These are phyloP conservation scores for Egretta garzetta DNA, from an alignment of 2,113 vertebrate genomes.

Conservation along the genomic window DNA sequence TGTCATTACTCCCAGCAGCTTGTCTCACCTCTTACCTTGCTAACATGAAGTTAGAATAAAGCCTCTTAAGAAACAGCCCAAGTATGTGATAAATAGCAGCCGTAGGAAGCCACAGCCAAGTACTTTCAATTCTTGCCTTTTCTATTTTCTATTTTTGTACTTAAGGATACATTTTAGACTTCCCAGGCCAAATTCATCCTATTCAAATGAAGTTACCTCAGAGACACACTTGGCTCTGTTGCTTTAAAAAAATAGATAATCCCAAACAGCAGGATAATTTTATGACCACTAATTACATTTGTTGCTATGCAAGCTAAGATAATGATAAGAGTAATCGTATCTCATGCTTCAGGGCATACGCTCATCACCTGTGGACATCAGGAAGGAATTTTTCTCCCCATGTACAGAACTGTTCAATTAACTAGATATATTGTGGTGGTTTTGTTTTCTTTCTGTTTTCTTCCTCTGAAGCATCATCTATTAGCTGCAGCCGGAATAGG, in stretches of 20 bases:
- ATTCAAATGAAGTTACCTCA: conserved; percentile 57
- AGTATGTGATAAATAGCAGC: conserved; percentile 4
- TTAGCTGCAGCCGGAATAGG: conserved; percentile 26
- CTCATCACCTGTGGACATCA: conserved; percentile 75
- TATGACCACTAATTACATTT: conserved; percentile 76
- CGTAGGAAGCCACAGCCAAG: not conserved
- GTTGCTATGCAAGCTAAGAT: conserved; percentile 78
- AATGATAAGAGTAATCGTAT: conserved; percentile 84
- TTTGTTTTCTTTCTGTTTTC: conserved; percentile 57
- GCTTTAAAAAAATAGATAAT: conserved; percentile 53
- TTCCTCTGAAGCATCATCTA: conserved; percentile 41
- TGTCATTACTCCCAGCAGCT: conserved; percentile 20
- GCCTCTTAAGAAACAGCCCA: conserved; percentile 4
- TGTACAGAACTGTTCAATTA: conserved; percentile 58
- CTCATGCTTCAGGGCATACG: conserved; percentile 80
- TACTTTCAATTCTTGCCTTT: conserved; percentile 13
- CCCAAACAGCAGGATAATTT: conserved; percentile 78
- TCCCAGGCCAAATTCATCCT: conserved; percentile 28
- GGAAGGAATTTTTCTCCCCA: conserved; percentile 64
- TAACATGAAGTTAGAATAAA: conserved; percentile 31
- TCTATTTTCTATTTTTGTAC: conserved; percentile 19
- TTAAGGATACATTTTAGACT: conserved; percentile 22
- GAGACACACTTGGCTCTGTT: conserved; percentile 59
- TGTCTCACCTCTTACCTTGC: conserved; percentile 41
- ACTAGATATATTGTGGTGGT: conserved; percentile 26